Evolutionary conservation across 2,888 invertebrate species (phyloP).

Genomic region (Pinctada fucata): DNA sequence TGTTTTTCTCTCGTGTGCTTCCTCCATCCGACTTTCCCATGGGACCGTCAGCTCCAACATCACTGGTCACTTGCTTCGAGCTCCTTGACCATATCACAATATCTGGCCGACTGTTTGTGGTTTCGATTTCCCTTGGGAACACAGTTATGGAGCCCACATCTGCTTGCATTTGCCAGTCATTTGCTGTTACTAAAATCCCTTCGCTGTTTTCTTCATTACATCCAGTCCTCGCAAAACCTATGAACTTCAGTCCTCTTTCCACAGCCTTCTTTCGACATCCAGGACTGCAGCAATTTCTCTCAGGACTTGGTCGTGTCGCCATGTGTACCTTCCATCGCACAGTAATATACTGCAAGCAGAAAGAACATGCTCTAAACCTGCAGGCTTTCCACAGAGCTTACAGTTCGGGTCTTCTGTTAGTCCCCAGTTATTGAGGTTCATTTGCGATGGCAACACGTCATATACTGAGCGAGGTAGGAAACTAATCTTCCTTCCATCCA

Average conservation of each 20-base stretch:
- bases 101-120: constrained; percentile 4
- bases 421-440: constrained; percentile 10
- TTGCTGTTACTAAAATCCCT: background rate
- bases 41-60: no score
- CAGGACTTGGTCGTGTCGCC: constrained; percentile 13
- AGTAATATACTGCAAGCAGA: constrained; percentile 13
- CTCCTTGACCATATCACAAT: background rate
- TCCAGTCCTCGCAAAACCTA: background rate
- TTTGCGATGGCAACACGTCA: constrained; percentile 5
- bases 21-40: background rate
- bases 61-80: background rate
- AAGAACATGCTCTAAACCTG: constrained; percentile 26
- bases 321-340: constrained; percentile 10
- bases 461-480: constrained; percentile 9
- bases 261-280: background rate
- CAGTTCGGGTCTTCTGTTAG: background rate
- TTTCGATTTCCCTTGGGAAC: constrained; percentile 4
- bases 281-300: no score
- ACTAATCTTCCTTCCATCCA: constrained; percentile 11
- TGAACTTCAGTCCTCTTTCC: constrained; percentile 11
- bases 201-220: background rate
- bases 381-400: no score
- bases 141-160: background rate
- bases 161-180: constrained; percentile 11
- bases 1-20: background rate